Evolutionary conservation across 2,113 vertebrate species (phyloP).

Genomic region (Hystrix brachyura): DNA sequence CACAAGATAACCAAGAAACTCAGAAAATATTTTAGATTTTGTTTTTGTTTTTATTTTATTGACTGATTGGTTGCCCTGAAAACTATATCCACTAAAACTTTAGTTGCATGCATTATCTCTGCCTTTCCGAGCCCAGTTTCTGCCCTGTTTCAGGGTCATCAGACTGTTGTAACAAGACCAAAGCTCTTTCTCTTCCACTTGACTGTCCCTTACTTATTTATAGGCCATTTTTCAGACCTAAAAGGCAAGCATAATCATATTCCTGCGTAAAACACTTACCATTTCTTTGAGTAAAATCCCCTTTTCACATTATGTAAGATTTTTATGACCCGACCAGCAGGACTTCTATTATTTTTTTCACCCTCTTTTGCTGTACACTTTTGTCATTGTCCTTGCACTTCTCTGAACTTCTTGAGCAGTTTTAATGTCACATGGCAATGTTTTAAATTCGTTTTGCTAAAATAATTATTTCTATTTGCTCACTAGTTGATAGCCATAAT

Average conservation of each 20-base stretch:
- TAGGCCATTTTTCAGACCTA: neutral
- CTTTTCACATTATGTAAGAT: neutral
- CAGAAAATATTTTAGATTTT: neutral
- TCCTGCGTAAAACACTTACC: neutral
- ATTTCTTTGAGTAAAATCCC: neutral
- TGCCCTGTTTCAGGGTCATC: no score
- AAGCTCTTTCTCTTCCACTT: neutral
- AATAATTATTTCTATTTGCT: neutral
- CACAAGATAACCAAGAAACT: neutral
- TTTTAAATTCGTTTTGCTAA: neutral
- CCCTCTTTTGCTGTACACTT: neutral
- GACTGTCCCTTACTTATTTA: rapidly evolving
- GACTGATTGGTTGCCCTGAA: neutral
- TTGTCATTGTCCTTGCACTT: neutral
- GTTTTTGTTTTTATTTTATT: no score
- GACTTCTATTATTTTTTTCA: neutral
- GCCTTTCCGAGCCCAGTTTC: neutral
- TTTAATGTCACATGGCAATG: neutral
- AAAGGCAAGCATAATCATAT: neutral
- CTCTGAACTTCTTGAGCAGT: neutral
- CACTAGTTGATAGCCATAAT: neutral
- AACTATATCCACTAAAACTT: neutral
- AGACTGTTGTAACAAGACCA: neutral
- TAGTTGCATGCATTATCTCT: neutral
- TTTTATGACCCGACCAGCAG: neutral